Percentiles rank a stretch among this genome's conserved stretches.
Conservation (phyloP, 2,888 invertebrate genomes). For the Branchipolynoe longqiensis region DNA sequence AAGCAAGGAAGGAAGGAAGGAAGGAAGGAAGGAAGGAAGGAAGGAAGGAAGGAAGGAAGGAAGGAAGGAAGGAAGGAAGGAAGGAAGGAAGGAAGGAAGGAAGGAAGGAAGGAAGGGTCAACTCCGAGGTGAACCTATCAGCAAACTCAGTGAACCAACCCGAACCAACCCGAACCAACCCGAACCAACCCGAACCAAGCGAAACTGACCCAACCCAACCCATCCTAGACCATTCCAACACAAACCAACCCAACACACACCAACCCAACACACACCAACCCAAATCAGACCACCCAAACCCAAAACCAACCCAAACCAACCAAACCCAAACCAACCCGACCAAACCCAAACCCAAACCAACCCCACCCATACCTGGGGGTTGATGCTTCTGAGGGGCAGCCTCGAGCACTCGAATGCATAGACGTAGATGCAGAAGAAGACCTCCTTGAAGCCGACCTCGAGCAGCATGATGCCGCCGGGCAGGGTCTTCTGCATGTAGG, state of each 20-base stretch:
- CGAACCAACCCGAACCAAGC: too few species aligned
- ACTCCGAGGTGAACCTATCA: too few species aligned
- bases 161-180: too few species aligned
- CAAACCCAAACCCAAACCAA: too few species aligned
- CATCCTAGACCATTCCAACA: too few species aligned
- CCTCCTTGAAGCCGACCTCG: slow-evolving; percentile 87
- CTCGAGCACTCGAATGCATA: slow-evolving; percentile 87
- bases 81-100: slow-evolving; percentile 5
- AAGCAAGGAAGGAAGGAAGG: background rate
- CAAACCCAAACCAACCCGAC: too few species aligned
- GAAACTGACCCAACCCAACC: too few species aligned
- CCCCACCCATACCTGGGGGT: slow-evolving; percentile 77
- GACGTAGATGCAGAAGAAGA: slow-evolving; percentile 87
- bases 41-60: background rate
- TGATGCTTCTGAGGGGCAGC: slow-evolving; percentile 70
- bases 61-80: slow-evolving; percentile 6
- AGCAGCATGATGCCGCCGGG: slow-evolving; percentile 87
- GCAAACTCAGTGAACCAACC: too few species aligned
- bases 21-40: slow-evolving; percentile 6
- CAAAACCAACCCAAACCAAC: too few species aligned
- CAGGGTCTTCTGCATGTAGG: slow-evolving; percentile 86
- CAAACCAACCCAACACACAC: too few species aligned
- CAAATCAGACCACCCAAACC: too few species aligned
- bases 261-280: too few species aligned
- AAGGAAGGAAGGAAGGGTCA: slow-evolving; percentile 12